A percentile compares a stretch with the other conserved stretches of the same genome.
Conservation (phyloP, 2,797 vertebrate genomes). For the Siniperca scherzeri region DNA sequence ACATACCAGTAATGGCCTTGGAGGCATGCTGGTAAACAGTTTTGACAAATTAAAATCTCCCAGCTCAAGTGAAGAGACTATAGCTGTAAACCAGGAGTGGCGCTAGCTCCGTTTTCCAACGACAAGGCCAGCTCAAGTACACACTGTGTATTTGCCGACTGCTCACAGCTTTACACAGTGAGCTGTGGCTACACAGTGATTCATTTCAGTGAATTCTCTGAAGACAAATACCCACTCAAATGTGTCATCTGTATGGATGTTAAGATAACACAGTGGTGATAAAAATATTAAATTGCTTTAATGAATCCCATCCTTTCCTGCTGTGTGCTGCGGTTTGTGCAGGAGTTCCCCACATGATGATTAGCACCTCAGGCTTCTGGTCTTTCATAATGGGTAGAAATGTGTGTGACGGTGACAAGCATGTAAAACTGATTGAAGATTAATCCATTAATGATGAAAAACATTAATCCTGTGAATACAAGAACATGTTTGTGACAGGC, state of each 20-base stretch:
- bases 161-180: conserved; percentile 40
- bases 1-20: conserved; percentile 87
- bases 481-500: conserved; percentile 51
- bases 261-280: conserved; percentile 40
- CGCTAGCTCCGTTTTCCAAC: conserved; percentile 29
- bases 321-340: conserved; percentile 30
- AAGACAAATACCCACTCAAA: conserved; percentile 51
- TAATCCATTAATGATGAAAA: conserved; percentile 71
- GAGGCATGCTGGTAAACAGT: conserved; percentile 87
- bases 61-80: conserved; percentile 80
- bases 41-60: conserved; percentile 91
- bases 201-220: conserved; percentile 45
- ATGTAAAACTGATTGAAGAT: conserved; percentile 51
- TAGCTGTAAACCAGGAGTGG: conserved; percentile 66
- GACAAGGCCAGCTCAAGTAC: conserved; percentile 65
- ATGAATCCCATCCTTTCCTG: conserved; percentile 39
- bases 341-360: conserved; percentile 38
- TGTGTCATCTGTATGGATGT: conserved; percentile 45
- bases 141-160: conserved; percentile 16
- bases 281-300: conserved; percentile 45
- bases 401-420: conserved; percentile 60
- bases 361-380: conserved; percentile 50
- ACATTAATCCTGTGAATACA: conserved; percentile 60
- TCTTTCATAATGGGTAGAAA: conserved; percentile 49
- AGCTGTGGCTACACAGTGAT: conserved; percentile 46